phyloP scores from a whole-genome alignment of 2,888 invertebrate genomes.

The Drosophila atripex region DNA sequence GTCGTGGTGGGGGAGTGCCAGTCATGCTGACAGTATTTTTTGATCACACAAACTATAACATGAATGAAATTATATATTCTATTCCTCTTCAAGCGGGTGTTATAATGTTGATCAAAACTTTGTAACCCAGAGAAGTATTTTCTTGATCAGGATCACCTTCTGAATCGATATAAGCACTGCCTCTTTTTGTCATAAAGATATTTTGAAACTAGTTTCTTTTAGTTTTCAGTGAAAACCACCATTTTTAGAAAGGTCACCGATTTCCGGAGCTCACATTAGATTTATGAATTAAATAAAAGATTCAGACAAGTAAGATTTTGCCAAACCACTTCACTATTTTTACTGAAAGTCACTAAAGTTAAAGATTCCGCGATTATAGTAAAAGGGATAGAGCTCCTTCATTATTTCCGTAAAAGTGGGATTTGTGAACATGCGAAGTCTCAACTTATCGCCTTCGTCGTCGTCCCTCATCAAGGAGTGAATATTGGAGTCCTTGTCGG shows the following conservation, averaged over 20 bases:
- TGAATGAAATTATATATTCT: too few species aligned
- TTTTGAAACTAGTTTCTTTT: too few species aligned
- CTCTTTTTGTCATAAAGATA: too few species aligned
- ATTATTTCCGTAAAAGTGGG: constrained; percentile 66
- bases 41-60: too few species aligned
- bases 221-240: too few species aligned
- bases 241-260: too few species aligned
- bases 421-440: constrained; percentile 56
- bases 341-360: constrained; percentile 51
- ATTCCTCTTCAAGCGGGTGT: too few species aligned
- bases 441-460: constrained; percentile 56
- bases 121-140: too few species aligned
- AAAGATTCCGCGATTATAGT: constrained; percentile 69
- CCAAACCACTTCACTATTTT: not conserved
- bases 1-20: not conserved
- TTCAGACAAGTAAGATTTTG: not conserved
- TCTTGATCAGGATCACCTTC: too few species aligned
- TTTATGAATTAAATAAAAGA: not conserved
- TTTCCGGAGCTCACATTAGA: too few species aligned
- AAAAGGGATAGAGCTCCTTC: constrained; percentile 76
- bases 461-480: constrained; percentile 36
- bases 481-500: constrained; percentile 59
- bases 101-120: too few species aligned
- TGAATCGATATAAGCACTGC: too few species aligned
- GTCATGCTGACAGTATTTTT: not conserved